A percentile compares a stretch with the other conserved stretches of the same genome.
Evolutionary conservation across 2,797 vertebrate species (phyloP).

Genomic region (Muscicapa comitata): DNA sequence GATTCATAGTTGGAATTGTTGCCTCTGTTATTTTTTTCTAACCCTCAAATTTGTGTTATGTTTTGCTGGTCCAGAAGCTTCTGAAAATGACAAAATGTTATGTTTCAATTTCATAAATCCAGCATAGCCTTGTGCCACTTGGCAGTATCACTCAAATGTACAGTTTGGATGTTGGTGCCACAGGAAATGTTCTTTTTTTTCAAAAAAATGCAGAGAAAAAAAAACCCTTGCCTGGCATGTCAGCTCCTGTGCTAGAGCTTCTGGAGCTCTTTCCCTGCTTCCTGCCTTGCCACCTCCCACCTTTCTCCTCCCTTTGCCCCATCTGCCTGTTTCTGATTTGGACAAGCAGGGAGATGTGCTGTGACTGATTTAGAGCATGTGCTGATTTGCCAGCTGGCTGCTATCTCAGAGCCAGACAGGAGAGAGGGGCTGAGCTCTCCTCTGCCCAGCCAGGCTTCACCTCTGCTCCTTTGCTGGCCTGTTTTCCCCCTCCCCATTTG

Average conservation of each 20-base stretch:
- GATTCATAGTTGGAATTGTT: background rate
- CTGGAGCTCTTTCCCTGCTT: background rate
- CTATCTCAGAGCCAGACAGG: background rate
- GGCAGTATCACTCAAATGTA: background rate
- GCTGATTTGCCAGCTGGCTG: constrained; percentile 34
- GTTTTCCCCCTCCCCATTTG: background rate
- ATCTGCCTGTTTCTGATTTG: background rate
- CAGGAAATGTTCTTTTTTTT: background rate
- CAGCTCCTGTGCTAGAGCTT: background rate
- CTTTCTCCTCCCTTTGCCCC: background rate
- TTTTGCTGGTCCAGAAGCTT: background rate
- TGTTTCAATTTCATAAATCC: background rate
- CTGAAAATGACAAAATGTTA: background rate
- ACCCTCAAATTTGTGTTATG: background rate
- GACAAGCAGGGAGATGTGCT: background rate
- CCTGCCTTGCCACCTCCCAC: background rate
- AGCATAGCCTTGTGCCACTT: background rate
- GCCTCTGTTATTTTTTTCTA: background rate
- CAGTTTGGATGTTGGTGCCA: background rate
- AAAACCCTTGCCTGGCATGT: background rate
- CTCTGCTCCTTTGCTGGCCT: background rate
- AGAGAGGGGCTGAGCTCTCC: background rate
- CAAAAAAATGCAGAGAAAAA: too few species aligned
- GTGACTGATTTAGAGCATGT: constrained; percentile 19
- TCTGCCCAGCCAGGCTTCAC: background rate